Evolutionary conservation across 2,888 invertebrate genomes (phyloP).

Genomic region (Drosophila trichaetosa): DNA sequence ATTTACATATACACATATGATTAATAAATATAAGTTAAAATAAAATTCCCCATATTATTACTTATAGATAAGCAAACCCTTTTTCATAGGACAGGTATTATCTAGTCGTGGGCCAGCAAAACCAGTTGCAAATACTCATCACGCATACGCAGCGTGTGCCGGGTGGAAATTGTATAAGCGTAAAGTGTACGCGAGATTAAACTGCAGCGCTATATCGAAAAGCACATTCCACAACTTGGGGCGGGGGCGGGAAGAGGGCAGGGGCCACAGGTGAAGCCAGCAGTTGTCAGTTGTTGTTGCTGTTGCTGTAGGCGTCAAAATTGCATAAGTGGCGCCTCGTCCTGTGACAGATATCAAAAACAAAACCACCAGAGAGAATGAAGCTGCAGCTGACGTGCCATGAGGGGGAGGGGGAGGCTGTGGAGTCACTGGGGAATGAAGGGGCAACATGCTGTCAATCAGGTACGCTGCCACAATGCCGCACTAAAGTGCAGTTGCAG

Average conservation of each 20-base stretch:
- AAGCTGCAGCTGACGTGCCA: background rate
- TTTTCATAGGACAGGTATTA: constrained; percentile 4
- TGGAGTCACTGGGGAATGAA: background rate
- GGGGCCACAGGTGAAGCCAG: constrained; percentile 51
- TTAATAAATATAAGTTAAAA: background rate
- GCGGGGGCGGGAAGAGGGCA: background rate
- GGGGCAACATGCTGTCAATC: constrained; percentile 46
- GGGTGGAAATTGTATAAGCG: constrained; percentile 19
- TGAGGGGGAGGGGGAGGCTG: background rate
- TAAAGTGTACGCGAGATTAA: constrained; percentile 43
- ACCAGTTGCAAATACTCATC: constrained; percentile 44
- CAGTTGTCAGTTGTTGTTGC: constrained; percentile 25
- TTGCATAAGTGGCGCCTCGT: constrained; percentile 59
- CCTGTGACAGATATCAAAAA: constrained; percentile 40
- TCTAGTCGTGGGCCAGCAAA: background rate
- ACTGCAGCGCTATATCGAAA: constrained; percentile 7
- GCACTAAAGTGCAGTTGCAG: constrained; percentile 58
- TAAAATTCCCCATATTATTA: background rate
- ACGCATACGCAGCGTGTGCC: constrained; percentile 67
- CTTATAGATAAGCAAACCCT: background rate
- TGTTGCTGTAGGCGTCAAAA: constrained; percentile 44
- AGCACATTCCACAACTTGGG: background rate
- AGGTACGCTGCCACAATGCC: constrained; percentile 33
- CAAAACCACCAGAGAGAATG: constrained; percentile 27
- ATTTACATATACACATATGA: no score